phyloP scores from a whole-genome alignment of 2,113 vertebrate species.

The Ailuropoda melanoleuca region DNA sequence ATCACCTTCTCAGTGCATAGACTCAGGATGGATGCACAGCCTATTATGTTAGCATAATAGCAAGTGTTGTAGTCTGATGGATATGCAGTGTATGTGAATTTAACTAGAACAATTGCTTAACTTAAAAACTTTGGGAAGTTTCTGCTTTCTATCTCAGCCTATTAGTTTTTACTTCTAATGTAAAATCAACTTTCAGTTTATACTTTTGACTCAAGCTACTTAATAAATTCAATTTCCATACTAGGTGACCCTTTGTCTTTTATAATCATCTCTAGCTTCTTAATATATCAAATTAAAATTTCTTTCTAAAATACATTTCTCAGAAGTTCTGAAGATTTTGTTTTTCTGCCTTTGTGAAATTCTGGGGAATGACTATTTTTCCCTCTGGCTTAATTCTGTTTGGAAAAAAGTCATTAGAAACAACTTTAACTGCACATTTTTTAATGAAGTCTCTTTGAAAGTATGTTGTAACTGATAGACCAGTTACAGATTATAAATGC shows the following conservation, averaged over 20 bases:
- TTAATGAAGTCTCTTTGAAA: conserved; percentile 4
- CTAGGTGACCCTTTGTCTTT: neutral
- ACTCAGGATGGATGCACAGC: neutral
- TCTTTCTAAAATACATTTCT: neutral
- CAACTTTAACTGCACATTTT: neutral
- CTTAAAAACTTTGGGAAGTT: neutral
- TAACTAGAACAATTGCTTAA: neutral
- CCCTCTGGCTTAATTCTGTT: conserved; percentile 29
- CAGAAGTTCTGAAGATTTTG: neutral
- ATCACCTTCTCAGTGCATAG: neutral
- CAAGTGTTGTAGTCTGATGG: neutral
- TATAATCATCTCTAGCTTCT: conserved; percentile 11
- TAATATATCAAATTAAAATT: conserved; percentile 31
- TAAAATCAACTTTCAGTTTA: conserved; percentile 3
- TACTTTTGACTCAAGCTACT: neutral
- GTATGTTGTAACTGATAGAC: neutral
- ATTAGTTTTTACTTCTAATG: neutral
- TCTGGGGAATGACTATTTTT: neutral
- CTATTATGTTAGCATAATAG: neutral
- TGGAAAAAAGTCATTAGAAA: neutral
- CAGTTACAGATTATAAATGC: neutral
- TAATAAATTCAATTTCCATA: neutral
- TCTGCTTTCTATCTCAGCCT: neutral
- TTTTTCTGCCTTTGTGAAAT: neutral
- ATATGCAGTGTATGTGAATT: neutral